These are phyloP conservation scores for Dermatemys mawii DNA, from an alignment of 2,113 vertebrate genomes.

Conservation along the genomic window DNA sequence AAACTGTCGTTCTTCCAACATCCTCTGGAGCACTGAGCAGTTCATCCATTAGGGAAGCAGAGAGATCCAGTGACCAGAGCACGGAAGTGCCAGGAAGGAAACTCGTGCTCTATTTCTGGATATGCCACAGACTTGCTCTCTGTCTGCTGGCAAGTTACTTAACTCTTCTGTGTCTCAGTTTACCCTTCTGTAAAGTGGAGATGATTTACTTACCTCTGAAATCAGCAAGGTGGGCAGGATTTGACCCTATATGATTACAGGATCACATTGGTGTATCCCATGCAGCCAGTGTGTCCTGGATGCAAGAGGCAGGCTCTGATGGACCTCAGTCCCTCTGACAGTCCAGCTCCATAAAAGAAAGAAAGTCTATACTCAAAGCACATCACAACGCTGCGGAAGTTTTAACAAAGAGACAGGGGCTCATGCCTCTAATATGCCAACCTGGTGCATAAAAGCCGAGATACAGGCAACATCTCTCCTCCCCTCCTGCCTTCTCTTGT, in stretches of 20 bases:
- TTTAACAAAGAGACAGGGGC: background rate
- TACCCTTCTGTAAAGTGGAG: background rate
- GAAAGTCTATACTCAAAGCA: background rate
- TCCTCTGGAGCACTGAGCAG: background rate
- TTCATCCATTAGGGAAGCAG: background rate
- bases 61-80: background rate
- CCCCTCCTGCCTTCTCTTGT: background rate
- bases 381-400: background rate
- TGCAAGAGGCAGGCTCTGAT: background rate
- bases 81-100: background rate
- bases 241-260: background rate
- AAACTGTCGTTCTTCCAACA: background rate
- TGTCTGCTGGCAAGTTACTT: background rate
- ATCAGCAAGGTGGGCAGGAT: background rate
- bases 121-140: background rate
- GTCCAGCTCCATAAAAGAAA: background rate
- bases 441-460: background rate
- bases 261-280: background rate
- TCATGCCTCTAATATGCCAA: background rate
- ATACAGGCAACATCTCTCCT: background rate
- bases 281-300: background rate
- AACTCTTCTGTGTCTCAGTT: background rate
- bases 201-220: background rate
- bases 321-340: background rate
- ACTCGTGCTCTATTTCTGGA: background rate